Evolutionary conservation across 1,140 invertebrate genomes (phyloP).

Genomic region (Cotesia glomerata): DNA sequence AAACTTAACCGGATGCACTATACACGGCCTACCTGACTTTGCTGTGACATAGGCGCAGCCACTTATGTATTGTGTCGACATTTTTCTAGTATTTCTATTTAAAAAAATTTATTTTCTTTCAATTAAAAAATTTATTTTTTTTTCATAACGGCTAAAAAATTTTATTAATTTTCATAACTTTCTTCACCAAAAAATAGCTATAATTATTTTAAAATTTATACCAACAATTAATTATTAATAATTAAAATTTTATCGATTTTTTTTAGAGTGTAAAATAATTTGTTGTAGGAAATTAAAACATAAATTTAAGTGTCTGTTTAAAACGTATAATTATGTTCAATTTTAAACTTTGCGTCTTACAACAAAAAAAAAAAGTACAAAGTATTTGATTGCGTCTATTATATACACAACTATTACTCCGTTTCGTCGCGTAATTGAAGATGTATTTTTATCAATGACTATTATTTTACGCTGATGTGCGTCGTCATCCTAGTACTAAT

Average conservation of each 20-base stretch:
- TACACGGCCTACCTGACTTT: conserved; percentile 42
- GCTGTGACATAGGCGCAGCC: conserved; percentile 46
- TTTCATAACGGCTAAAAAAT: not conserved
- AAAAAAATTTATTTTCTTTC: not conserved
- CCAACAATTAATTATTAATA: no score
- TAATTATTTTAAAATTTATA: not conserved
- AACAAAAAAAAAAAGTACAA: no score
- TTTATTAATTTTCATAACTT: not conserved
- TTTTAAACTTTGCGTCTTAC: no score
- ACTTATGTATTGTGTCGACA: not conserved
- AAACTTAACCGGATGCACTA: conserved; percentile 50
- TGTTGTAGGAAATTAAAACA: no score
- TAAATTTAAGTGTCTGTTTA: no score
- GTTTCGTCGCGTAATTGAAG: not conserved
- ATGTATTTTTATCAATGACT: conserved; percentile 9
- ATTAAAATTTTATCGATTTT: no score
- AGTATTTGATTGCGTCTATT: not conserved
- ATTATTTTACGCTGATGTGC: conserved; percentile 42
- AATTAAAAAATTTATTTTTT: not conserved
- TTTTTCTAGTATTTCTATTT: conserved; percentile 14
- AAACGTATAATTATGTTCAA: no score
- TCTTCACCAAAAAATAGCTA: not conserved
- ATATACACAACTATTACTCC: not conserved
- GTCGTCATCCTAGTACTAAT: conserved; percentile 42
- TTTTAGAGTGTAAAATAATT: no score